These are phyloP conservation scores for Chamaea fasciata DNA, from an alignment of 2,113 vertebrate species.

Conservation along the genomic window DNA sequence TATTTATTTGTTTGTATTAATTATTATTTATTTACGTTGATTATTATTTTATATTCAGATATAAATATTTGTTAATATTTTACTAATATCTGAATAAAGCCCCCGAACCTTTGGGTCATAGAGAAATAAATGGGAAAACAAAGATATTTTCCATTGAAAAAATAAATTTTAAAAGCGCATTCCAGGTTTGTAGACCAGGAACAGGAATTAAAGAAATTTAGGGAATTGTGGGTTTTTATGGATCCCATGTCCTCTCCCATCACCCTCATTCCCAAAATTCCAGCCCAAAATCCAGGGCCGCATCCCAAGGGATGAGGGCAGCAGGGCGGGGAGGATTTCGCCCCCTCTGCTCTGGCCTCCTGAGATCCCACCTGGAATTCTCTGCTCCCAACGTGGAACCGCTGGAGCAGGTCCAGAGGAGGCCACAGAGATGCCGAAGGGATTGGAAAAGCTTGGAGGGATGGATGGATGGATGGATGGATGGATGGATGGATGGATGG, in stretches of 20 bases:
- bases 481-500: too few relatives aligned
- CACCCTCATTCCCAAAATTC: background rate
- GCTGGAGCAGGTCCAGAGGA: too few relatives aligned
- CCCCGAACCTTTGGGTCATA: fast-evolving
- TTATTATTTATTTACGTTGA: background rate
- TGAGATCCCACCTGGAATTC: too few relatives aligned
- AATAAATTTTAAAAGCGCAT: background rate
- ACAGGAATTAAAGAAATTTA: fast-evolving
- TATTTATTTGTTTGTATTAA: background rate
- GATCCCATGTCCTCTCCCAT: background rate
- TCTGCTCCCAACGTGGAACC: too few relatives aligned
- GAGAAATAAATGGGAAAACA: fast-evolving
- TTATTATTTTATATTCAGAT: background rate
- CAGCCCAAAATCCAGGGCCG: background rate
- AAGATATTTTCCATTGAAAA: fast-evolving
- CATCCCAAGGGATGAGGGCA: background rate
- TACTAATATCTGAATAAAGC: background rate
- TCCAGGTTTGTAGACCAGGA: fast-evolving
- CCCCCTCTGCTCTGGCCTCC: too few relatives aligned
- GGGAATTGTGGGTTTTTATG: background rate
- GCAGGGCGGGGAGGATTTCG: background rate
- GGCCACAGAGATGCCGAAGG: too few relatives aligned
- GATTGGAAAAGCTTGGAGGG: background rate
- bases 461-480: too few relatives aligned
- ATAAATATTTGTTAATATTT: background rate